Base-by-base conservation (phyloP, 2,888 invertebrate genomes). In the Crioceris asparagi region DNA sequence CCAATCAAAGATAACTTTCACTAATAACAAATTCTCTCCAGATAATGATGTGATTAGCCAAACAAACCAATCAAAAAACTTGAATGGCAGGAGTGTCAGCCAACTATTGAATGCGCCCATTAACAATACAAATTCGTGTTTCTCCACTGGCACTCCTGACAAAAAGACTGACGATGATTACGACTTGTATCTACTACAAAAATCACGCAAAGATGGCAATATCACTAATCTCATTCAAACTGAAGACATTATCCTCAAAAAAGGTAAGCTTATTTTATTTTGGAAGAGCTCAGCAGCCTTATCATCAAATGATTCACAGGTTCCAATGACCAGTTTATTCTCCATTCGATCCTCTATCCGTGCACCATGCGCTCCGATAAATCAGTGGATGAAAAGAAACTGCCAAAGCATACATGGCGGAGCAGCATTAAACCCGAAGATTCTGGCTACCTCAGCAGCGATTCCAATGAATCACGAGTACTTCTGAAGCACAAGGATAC, bases 361-460 rank as follows among this genome's bases (percentile, higher is more conserved):
- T n/a, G n/a, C n/a, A n/a, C n/a, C n/a, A n/a, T n/a, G 37, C n/a
- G 35, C 36, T 3, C 40, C 12, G 32, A 42, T 25, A 29, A 36
- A 10, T 15, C 40, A 11, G 4, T 25, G 17, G 6, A 17, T 10
- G 17, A 40, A 29, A 38, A 65, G 62, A 31, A 44, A 56, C n/a
- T 2, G 11, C n/a, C 38, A 55, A 46, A 38, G 26, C 39, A 35
- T 32, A 36, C 43, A 6, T 53, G 54, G 55, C 40, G 46, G 12
- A 50, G 40, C 16, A 44, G 41, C 3, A 33, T 47, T 11, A 56
- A 52, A 43, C 56, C 55, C 2, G 74, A 82, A 56, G 88, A 88
- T 59, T 84, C 86, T 1, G 88, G 87, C 1, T 88, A 88, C 55
- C 71, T 88, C 39, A 88, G 87, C 57, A 84, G 84, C 19, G 87